Base-by-base conservation (phyloP, 2,797 vertebrate genomes). In the Sparus aurata region DNA sequence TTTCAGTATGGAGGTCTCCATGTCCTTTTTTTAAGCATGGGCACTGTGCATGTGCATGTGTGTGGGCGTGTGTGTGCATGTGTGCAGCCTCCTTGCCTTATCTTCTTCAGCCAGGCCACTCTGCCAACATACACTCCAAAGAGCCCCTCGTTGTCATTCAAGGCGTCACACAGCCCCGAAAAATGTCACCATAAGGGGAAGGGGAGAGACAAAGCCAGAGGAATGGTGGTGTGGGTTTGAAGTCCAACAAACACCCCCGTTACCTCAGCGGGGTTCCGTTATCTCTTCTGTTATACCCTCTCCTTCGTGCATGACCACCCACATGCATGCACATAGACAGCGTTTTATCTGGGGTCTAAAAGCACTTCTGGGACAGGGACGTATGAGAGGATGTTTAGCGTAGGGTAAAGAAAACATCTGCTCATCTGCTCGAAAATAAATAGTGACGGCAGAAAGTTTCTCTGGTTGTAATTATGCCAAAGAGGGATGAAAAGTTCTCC, bases 121-220 rank as follows among this genome's bases (percentile, higher is more conserved):
- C 87, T 84, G 87, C 82, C 78, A 88, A 91, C 93, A 92, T 74
- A 88, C 91, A 91, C 93, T 93, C 91, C 88, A 94, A 94, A 95
- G 91, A 92, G 92, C 93, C 87, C 82, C 89, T 91, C 89, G 94
- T 94, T 92, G 92, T 94, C 93, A 93, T 92, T 95, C 94, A 93
- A 79, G 88, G 88, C 82, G 30, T 93, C 92, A 93, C 82, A 75
- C 91, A 82, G 85, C 79, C 83, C 80, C 13, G 80, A 87, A 91
- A 93, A 94, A 95, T 94, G 94, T 93, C 93, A 94, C 83, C 67
- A 87, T 77, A 67, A 83, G 89, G 75, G 78, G 84, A 81, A 79
- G 80, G 77, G 73, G 75, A 77, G 78, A 80, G 81, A 90, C 73
- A 91, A 87, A 90, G 72, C 64, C 50, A 61, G 75, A 84, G 77